Conservation (phyloP, 2,888 invertebrate species). For the Cloeon dipterum region DNA sequence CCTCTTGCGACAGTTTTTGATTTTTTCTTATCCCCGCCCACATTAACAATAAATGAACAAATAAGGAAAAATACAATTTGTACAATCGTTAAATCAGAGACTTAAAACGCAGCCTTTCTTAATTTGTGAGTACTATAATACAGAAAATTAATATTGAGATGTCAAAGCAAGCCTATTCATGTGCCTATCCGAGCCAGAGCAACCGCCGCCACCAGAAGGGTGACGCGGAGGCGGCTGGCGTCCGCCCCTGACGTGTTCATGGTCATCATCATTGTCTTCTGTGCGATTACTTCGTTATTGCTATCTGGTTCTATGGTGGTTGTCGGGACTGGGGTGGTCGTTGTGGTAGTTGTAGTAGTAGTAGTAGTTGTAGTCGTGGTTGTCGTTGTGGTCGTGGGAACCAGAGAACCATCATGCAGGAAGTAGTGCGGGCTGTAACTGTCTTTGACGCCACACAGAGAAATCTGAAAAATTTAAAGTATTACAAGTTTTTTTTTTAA, state of each 20-base stretch:
- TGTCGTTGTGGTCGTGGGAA: constrained; percentile 51
- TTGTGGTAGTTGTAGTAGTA: constrained; percentile 10
- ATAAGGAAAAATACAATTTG: too few relatives aligned
- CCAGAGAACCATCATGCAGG: constrained; percentile 45
- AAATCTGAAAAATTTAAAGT: constrained; percentile 3
- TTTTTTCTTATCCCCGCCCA: too few relatives aligned
- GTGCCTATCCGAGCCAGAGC: not conserved
- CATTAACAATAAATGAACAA: too few relatives aligned
- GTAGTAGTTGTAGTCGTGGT: constrained; percentile 19
- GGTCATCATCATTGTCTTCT: constrained; percentile 1
- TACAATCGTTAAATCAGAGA: too few relatives aligned
- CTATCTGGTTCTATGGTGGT: constrained; percentile 16
- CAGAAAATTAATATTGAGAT: too few relatives aligned
- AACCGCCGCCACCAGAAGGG: not conserved
- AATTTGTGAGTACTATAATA: too few relatives aligned
- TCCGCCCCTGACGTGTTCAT: not conserved
- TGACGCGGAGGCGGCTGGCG: not conserved
- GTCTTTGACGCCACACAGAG: constrained; percentile 33
- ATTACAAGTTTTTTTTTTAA: not conserved
- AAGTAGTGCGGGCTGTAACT: constrained; percentile 58
- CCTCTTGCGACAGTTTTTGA: too few relatives aligned
- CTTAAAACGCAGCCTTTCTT: too few relatives aligned
- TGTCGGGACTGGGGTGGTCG: constrained; percentile 25
- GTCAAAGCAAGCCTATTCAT: too few relatives aligned
- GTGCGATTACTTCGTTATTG: constrained; percentile 15